phyloP scores from a whole-genome alignment of 2,113 vertebrate genomes.

The Paramormyrops kingsleyae region DNA sequence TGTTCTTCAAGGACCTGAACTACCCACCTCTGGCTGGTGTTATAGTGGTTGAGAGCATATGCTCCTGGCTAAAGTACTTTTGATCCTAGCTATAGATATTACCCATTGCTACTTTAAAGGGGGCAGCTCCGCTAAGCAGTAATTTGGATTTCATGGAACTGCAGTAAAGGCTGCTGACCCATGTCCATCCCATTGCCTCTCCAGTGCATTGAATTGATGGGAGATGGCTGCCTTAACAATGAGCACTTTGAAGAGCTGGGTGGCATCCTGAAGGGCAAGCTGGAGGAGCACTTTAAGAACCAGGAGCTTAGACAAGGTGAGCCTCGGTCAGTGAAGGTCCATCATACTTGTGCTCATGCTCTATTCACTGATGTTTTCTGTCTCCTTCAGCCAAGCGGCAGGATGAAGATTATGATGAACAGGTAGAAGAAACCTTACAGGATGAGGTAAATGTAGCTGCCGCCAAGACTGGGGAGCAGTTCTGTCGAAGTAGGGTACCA shows the following conservation, averaged over 20 bases:
- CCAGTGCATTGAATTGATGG: conserved; percentile 94
- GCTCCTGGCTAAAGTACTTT: not conserved
- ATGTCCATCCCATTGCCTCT: not conserved
- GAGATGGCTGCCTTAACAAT: conserved; percentile 90
- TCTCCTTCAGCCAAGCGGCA: conserved; percentile 83
- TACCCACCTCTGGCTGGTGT: not conserved
- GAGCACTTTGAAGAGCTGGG: conserved; percentile 96
- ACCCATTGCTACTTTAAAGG: not conserved
- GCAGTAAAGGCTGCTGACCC: not conserved
- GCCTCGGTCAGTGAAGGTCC: not conserved
- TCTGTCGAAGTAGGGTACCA: not conserved
- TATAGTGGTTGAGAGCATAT: not conserved
- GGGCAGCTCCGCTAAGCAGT: not conserved
- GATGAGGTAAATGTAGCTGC: conserved; percentile 73
- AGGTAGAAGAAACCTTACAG: conserved; percentile 93
- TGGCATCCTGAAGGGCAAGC: conserved; percentile 86
- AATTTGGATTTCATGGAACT: not conserved
- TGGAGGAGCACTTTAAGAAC: conserved; percentile 99
- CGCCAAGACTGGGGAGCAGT: not conserved
- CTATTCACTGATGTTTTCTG: conserved; percentile 3
- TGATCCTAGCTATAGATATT: not conserved
- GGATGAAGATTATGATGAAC: conserved; percentile 97
- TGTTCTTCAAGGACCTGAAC: not conserved
- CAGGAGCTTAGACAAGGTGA: conserved; percentile 91
- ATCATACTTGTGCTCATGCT: not conserved